A percentile compares a stretch with the other conserved stretches of the same genome.
Conservation (phyloP, 2,113 vertebrate species). For the Ondatra zibethicus region DNA sequence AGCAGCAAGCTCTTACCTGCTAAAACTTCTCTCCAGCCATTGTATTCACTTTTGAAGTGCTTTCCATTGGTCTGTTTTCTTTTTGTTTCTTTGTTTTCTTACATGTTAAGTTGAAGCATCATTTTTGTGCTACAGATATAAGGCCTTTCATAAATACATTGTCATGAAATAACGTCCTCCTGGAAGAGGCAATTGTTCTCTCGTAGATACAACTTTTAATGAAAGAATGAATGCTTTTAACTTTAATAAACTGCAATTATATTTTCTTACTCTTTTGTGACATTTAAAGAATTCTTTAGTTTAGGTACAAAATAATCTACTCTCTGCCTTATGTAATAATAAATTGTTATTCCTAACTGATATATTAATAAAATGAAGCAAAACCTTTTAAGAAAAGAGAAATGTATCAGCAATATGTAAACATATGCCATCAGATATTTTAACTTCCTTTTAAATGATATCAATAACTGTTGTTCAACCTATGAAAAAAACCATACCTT, state of each 20-base stretch:
- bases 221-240: not conserved
- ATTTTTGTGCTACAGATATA: not conserved
- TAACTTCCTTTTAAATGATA: not conserved
- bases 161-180: not conserved
- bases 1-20: not conserved
- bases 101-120: not conserved
- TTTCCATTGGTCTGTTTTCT: not conserved
- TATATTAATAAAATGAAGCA: not conserved
- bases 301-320: not conserved
- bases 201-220: not conserved
- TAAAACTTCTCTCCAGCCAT: not conserved
- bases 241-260: not conserved
- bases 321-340: not conserved
- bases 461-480: not conserved
- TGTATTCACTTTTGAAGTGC: not conserved
- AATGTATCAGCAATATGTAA: not conserved
- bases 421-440: not conserved
- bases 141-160: not conserved
- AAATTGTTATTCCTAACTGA: not conserved
- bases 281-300: not conserved
- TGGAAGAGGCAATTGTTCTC: not conserved
- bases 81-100: not conserved
- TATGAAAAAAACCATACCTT: not conserved
- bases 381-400: not conserved
- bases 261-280: constrained; percentile 13